These are phyloP conservation scores for Bambusicola thoracicus DNA, from an alignment of 2,113 vertebrate genomes.

Conservation along the genomic window DNA sequence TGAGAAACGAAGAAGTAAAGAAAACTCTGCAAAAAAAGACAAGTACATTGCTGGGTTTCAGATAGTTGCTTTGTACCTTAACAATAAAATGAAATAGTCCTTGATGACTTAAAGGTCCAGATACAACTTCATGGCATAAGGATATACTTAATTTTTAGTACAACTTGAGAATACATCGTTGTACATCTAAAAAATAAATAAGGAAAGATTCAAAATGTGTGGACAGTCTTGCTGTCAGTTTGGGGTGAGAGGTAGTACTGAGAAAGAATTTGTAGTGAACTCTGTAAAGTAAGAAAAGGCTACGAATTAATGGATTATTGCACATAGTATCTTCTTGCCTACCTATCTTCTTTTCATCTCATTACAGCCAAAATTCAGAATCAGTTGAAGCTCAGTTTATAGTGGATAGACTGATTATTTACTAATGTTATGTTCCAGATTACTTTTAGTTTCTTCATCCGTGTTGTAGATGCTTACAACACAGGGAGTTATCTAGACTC, in stretches of 20 bases:
- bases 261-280: neutral
- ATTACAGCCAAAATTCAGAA: neutral
- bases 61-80: neutral
- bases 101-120: neutral
- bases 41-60: neutral
- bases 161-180: neutral
- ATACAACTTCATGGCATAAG: neutral
- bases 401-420: neutral
- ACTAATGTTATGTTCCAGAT: neutral
- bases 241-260: neutral
- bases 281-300: neutral
- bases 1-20: conserved; percentile 13
- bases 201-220: neutral
- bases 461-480: neutral
- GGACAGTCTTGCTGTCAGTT: neutral
- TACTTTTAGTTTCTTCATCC: neutral
- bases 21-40: neutral
- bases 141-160: neutral
- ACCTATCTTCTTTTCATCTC: neutral
- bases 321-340: neutral
- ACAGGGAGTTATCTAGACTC: neutral
- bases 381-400: neutral
- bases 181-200: neutral
- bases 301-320: neutral
- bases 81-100: neutral